phyloP scores from a whole-genome alignment of 2,888 invertebrate genomes.

The Anarsia innoxiella region DNA sequence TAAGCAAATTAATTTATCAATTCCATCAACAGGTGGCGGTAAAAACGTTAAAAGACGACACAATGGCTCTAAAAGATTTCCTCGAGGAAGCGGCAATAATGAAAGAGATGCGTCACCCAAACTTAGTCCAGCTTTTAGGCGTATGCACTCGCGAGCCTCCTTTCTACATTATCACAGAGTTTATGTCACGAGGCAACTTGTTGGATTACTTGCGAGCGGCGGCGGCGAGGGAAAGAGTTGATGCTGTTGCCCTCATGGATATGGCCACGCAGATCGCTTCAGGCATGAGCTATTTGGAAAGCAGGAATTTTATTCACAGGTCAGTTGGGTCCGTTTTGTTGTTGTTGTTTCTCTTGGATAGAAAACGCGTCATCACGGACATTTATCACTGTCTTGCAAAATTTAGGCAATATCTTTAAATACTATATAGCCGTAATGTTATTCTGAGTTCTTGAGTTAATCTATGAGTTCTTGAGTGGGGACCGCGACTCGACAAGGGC shows the following conservation, averaged over 20 bases:
- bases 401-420: too few species aligned
- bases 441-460: too few species aligned
- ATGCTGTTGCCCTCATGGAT: slow-evolving; percentile 97
- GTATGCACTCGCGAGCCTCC: slow-evolving; percentile 99
- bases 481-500: too few species aligned
- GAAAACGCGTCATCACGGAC: background rate
- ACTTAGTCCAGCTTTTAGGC: slow-evolving; percentile 97
- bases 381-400: too few species aligned
- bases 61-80: slow-evolving; percentile 99
- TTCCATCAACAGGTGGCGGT: slow-evolving; percentile 89
- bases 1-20: too few species aligned
- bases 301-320: slow-evolving; percentile 95
- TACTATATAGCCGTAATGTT: too few species aligned
- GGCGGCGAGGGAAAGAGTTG: slow-evolving; percentile 89
- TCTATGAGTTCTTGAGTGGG: too few species aligned
- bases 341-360: background rate
- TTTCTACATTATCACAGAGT: slow-evolving; percentile 99
- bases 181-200: slow-evolving; percentile 98
- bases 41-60: slow-evolving; percentile 98
- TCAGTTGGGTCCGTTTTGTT: slow-evolving; percentile 27
- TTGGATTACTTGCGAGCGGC: slow-evolving; percentile 94
- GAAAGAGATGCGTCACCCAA: slow-evolving; percentile 99
- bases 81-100: slow-evolving; percentile 99
- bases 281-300: slow-evolving; percentile 99
- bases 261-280: slow-evolving; percentile 99